Evolutionary conservation across 2,113 vertebrate species (phyloP), one percentile per base, ranked within the genome.

Genomic region (Myanophis thanlyinensis): DNA sequence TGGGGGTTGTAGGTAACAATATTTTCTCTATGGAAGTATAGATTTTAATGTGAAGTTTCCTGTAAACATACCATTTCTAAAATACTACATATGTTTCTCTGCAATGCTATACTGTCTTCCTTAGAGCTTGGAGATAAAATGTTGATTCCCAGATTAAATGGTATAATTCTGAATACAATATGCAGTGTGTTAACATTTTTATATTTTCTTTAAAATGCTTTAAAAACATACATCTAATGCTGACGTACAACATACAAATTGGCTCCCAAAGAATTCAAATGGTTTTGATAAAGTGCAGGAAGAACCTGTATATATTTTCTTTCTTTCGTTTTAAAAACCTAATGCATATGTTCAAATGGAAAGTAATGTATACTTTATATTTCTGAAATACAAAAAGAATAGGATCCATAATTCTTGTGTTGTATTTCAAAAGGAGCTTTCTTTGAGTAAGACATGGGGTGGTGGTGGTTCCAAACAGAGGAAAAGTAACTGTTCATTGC

Each of bases 31-130:
- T 94, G 91, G 93, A 90, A 92, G 92, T 93, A 94, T 93, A 95
- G 93, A 94, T 92, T 94, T 93, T 97, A 94, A 89, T 95, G 93
- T 91, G 95, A 90, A 88, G 92, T 95, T 93, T 95, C 94, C 94
- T 59, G 53, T 95, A 97, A 97, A 97, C 95, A 96, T 97, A 96
- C 1, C 93, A 93, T 93, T 96, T 93, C 93, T 94, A 96, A 96
- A 95, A 96, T 94, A 94, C 94, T 95, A 47, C 85, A 90, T 94
- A 92, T 44, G 80, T 89, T 96, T 90, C 91, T 96, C 94, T 90
- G 89, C 94, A 89, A 88, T 95, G 94, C 91, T 94, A 94, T 90
- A 93, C 30, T 5, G 35, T 22, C 10, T 86, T 86, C 18, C 51
- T 49, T 56, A 52, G 44, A 85, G 27, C 11, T 44, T 91, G 46